Evolutionary conservation across 2,797 vertebrate species (phyloP), one percentile per base, ranked within the genome.

Genomic region (Enoplosus armatus): DNA sequence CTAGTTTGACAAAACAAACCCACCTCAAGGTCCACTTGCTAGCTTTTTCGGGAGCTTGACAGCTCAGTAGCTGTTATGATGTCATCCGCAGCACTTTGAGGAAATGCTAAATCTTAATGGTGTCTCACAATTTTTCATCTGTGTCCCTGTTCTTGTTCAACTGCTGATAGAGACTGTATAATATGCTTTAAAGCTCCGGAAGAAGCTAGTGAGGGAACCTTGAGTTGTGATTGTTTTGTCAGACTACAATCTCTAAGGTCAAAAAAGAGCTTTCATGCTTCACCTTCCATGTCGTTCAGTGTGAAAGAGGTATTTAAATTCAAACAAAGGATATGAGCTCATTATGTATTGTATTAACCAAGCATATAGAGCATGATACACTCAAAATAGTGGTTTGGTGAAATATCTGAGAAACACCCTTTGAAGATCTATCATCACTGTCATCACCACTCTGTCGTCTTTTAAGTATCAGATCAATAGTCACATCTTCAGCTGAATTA

Each of bases 1-100:
- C 31, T 56, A 41, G 65, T 54, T 66, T 60, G 70, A 78, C 68
- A 75, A 58, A 77, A 77, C 33, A 56, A 41, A 50, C n/a, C 29
- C 8, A 59, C 61, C 16, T 60, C 20, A 66, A 75, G 10, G 41
- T 69, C 43, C 51, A 60, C 15, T 61, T 51, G 35, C 20, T 22
- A 2, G 10, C n/a, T 61, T 67, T 47, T 37, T 35, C 15, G 29
- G 29, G 59, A 60, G 62, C 26, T 56, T 33, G 26, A 61, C 26
- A 66, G 26, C 55, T 80, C 31, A 29, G 24, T 39, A 39, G 14
- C 70, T 43, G 26, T 56, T 22, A 22, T 62, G 22, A 80, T 66
- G 41, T 63, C 59, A 56, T 56, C 35, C 22, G 24, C 14, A 51
- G 56, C 31, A 68, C 53, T 76, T 43, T 31, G 48, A 69, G 50